Base-by-base conservation (phyloP, 1,140 invertebrate genomes). In the Caenorhabditis briggsae region DNA sequence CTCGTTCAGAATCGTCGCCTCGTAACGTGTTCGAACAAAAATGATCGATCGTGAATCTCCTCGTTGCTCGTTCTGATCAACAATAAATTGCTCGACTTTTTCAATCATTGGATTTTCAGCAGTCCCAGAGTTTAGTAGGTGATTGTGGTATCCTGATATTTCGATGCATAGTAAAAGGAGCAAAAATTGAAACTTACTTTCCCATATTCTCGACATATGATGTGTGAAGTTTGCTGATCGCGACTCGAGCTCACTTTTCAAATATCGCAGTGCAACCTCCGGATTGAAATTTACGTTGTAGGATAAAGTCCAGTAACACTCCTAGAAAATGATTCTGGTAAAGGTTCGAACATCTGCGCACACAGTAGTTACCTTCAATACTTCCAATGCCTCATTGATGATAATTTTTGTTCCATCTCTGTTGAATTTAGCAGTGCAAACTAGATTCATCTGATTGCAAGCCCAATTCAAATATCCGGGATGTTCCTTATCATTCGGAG, bases 61-160 rank as follows among this genome's bases (percentile, higher is more conserved):
- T 23, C n/a, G 43, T 11, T 25, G 46, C 9, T 5, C 1, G 43
- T 55, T 18, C 14, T 61, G 50, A 11, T 74, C 50, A 33, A 78
- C 46, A 82, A 86, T 43, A 18, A 48, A 82, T 46, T 78, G 2
- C 14, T 33, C 65, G 12, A 82, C 12, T 43, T 86, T 43, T 5
- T n/a, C 3, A 58, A 86, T 70, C 84, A 86, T 86, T 11, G 48
- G 46, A 43, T 78, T 86, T 18, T 78, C 25, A n/a, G 50, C 84
- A n/a, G 50, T 55, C 2, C 64, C 64, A 20, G 23, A 46, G 16
- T 2, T 48, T 2, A 74, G 25, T 11, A 56, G 25, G 16, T 50
- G 65, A 16, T 61, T 48, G 46, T 86, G 65, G 70, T 86, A 50
- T 14, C 20, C 50, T 86, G 14, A 41, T 78, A 86, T 33, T 25